Evolutionary conservation across 2,888 invertebrate genomes (phyloP).

Genomic region (Spodoptera picta): DNA sequence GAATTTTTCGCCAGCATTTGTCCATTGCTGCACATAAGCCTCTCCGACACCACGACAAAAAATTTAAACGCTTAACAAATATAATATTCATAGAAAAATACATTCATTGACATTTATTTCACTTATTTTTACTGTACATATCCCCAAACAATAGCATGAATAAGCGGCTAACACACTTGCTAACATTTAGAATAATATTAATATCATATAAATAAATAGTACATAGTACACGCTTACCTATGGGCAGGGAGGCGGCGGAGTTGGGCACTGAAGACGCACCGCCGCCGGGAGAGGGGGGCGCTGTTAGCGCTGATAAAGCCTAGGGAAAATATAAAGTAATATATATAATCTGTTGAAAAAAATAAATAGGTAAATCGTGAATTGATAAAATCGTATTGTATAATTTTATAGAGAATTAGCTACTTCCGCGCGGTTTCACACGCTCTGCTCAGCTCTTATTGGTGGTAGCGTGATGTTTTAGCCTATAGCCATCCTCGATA

Average conservation of each 20-base stretch:
- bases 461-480: no score
- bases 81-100: neutral
- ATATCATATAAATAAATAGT: conserved; percentile 12
- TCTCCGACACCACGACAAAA: neutral
- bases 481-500: no score
- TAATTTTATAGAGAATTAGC: no score
- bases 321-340: conserved; percentile 47
- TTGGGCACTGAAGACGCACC: conserved; percentile 80
- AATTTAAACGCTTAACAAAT: no score
- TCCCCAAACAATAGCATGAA: conserved; percentile 36
- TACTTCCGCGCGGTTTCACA: no score
- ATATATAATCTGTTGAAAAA: neutral
- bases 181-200: conserved; percentile 39
- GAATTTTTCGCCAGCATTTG: no score
- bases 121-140: conserved; percentile 5
- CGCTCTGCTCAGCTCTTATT: no score
- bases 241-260: conserved; percentile 84
- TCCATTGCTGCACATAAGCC: no score
- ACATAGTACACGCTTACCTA: conserved; percentile 71
- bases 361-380: no score
- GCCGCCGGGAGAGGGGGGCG: conserved; percentile 85
- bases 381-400: no score
- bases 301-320: conserved; percentile 83
- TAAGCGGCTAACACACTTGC: conserved; percentile 57
- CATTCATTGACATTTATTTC: neutral